Base-by-base conservation (phyloP, 2,888 invertebrate species). In the Ichneumoninae sp. region DNA sequence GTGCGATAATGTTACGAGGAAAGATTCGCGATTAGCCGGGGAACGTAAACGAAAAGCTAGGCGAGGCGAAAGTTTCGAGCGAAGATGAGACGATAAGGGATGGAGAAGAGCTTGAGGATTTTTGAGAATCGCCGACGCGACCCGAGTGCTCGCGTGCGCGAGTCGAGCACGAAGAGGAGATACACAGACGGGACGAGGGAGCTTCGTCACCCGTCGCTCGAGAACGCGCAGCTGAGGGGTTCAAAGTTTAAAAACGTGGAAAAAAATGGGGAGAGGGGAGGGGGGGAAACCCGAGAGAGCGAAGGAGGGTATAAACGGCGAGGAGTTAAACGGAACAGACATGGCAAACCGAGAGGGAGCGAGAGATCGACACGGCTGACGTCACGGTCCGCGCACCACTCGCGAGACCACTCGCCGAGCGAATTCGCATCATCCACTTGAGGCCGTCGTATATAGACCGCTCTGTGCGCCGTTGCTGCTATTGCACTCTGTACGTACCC, bases 401-500 rank as follows among this genome's bases (percentile, higher is more conserved):
- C 57, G 75, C 52, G 66, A 83, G 73, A 77, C 77, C 68, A 77
- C 77, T 79, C 57, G 65, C 63, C 75, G 57, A 75, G 83, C 65
- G 70, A 79, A 79, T 83, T 75, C 83, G 74, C 69, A 83, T 83
- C 75, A 66, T 79, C 83, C 83, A 83, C 83, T 83, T 57, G 79
- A 79, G 60, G 50, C 75, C 47, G 10, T 77, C 69, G 73, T 47
- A 68, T 83, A 70, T 50, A 70, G 44, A 70, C 19, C 36, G 26
- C 74, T 50, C 57, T 13, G 26, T 47, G 13, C n/a, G n/a, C 74
- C 4, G 22, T 30, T 47, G 16, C 16, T 65, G 47, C 68, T 70
- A 33, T 40, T 33, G 74, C 44, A 44, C 63, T 74, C 30, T 74
- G 44, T 40, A 60, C 63, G 50, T 77, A 36, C 47, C 36, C 13